These are phyloP conservation scores for Pseudobourletiella spinata DNA, from an alignment of 1,140 invertebrate genomes.

Conservation along the genomic window DNA sequence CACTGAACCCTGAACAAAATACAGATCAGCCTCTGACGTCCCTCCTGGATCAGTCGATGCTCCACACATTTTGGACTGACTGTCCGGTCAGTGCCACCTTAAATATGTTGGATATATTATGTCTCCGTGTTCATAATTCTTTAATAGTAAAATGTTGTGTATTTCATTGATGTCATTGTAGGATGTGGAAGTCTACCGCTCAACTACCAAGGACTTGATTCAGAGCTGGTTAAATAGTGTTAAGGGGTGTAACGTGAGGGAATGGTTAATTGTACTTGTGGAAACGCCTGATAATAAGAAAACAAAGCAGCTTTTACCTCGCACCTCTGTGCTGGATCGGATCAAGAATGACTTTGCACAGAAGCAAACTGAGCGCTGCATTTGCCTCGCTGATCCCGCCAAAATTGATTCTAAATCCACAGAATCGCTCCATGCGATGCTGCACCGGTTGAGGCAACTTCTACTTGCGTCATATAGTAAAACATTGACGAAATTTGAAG, in stretches of 20 bases:
- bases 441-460: constrained; percentile 70
- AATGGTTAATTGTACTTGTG: constrained; percentile 90
- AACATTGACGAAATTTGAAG: constrained; percentile 76
- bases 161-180: constrained; percentile 40
- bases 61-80: constrained; percentile 93
- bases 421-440: constrained; percentile 78
- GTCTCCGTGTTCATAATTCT: not conserved
- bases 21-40: constrained; percentile 16
- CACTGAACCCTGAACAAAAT: constrained; percentile 13
- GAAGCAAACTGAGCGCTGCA: constrained; percentile 77
- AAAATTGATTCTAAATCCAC: constrained; percentile 77
- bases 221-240: constrained; percentile 75
- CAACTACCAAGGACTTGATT: constrained; percentile 73
- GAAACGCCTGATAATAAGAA: constrained; percentile 85
- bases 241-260: constrained; percentile 61
- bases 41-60: constrained; percentile 67
- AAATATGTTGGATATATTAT: not conserved
- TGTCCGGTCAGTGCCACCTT: constrained; percentile 63
- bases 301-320: constrained; percentile 80
- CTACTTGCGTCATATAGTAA: constrained; percentile 79
- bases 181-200: constrained; percentile 87
- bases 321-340: constrained; percentile 89
- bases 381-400: constrained; percentile 80
- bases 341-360: constrained; percentile 85
- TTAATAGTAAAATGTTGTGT: not conserved